phyloP scores from a whole-genome alignment of 2,113 vertebrate genomes.

The Toxotes jaculatrix region DNA sequence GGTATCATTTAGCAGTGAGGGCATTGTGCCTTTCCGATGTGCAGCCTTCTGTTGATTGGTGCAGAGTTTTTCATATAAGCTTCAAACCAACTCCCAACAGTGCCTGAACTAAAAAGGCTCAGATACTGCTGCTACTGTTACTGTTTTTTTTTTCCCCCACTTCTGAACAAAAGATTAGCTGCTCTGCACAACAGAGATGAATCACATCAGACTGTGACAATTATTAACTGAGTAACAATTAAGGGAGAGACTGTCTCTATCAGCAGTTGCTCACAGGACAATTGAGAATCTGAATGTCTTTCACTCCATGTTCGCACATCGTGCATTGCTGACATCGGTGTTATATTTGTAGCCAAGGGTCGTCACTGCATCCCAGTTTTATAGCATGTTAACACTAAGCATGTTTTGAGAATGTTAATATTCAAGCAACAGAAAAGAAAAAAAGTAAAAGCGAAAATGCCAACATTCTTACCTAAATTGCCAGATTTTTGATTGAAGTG shows the following conservation, averaged over 20 bases:
- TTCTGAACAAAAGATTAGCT: slow-evolving; percentile 17
- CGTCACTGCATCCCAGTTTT: background rate
- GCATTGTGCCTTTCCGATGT: slow-evolving; percentile 25
- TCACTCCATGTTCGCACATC: slow-evolving; percentile 3
- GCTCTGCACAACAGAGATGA: slow-evolving; percentile 30
- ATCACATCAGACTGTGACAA: slow-evolving; percentile 28
- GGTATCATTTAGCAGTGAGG: slow-evolving; percentile 38
- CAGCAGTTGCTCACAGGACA: slow-evolving; percentile 19
- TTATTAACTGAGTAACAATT: slow-evolving; percentile 38
- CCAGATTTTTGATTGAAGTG: background rate
- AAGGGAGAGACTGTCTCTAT: slow-evolving; percentile 21
- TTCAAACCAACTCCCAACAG: slow-evolving; percentile 6
- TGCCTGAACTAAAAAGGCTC: slow-evolving; percentile 2
- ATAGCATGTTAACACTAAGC: background rate
- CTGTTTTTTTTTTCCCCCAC: background rate
- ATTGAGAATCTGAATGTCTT: background rate
- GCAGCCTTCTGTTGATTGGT: slow-evolving; percentile 38
- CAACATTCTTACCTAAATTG: background rate
- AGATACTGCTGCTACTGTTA: background rate
- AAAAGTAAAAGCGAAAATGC: background rate
- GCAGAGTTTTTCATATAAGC: slow-evolving; percentile 4
- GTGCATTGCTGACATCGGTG: background rate
- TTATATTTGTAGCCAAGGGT: background rate
- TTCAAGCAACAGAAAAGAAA: background rate
- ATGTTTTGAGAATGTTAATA: background rate